Evolutionary conservation across 2,888 invertebrate species (phyloP).

Genomic region (Phasia obesa): DNA sequence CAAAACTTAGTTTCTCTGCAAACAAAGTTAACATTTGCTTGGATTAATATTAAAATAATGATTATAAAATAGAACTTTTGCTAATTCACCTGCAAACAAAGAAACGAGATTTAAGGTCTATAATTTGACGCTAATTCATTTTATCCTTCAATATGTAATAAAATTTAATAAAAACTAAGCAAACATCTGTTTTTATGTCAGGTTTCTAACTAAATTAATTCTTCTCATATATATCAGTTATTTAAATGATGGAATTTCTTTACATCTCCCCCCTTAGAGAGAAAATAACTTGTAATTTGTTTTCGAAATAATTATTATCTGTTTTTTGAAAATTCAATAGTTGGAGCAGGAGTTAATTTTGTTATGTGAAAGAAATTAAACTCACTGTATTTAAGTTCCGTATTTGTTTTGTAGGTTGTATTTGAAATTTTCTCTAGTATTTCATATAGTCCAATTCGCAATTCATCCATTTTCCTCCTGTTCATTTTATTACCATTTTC

Average conservation of each 20-base stretch:
- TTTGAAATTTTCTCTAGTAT: conserved; percentile 51
- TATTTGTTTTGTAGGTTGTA: conserved; percentile 46
- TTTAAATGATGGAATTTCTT: background rate
- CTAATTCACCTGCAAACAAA: conserved; percentile 1
- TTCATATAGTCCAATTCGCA: conserved; percentile 22
- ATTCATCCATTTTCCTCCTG: conserved; percentile 66
- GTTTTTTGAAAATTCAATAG: background rate
- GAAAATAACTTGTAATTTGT: background rate
- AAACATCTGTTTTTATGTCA: background rate
- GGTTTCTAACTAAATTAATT: background rate
- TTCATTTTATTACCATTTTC: conserved; percentile 66
- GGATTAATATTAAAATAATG: no score
- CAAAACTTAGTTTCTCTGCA: no score
- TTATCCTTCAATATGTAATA: background rate
- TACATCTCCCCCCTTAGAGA: background rate
- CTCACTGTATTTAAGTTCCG: conserved; percentile 31
- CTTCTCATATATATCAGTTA: background rate
- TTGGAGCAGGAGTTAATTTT: conserved; percentile 18
- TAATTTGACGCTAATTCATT: background rate
- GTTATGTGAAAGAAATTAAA: conserved; percentile 30
- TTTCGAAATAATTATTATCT: background rate
- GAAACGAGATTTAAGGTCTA: background rate
- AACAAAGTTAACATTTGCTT: no score
- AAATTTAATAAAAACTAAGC: background rate
- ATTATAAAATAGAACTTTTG: no score